Evolutionary conservation across 2,113 vertebrate genomes (phyloP).

Genomic region (Todiramphus chloris): DNA sequence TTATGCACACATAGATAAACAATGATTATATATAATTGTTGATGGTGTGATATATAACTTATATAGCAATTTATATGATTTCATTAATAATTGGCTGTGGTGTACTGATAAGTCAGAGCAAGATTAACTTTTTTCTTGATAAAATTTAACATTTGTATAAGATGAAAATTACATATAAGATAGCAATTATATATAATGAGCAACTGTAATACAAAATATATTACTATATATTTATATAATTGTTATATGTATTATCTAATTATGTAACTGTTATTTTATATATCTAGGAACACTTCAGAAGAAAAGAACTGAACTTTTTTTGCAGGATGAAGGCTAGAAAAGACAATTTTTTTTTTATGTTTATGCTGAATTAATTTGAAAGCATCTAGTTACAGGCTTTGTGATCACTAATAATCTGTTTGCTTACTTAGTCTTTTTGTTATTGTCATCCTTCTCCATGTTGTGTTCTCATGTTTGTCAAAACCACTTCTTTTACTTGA

Average conservation of each 20-base stretch:
- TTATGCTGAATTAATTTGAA: not conserved
- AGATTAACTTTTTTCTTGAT: not conserved
- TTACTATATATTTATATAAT: no score
- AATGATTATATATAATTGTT: not conserved
- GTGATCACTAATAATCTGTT: not conserved
- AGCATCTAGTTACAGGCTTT: not conserved
- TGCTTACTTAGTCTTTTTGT: not conserved
- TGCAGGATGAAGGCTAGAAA: not conserved
- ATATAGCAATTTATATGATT: not conserved
- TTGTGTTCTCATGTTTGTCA: not conserved
- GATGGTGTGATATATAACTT: not conserved
- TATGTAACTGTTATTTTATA: not conserved
- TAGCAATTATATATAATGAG: not conserved
- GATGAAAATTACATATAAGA: not conserved
- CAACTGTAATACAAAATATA: not conserved
- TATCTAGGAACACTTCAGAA: not conserved
- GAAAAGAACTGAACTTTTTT: not conserved
- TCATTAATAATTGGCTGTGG: not conserved
- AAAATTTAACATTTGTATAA: fast-evolving
- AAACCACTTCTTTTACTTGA: not conserved
- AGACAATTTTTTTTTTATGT: not conserved
- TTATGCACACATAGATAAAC: not conserved
- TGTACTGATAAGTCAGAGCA: not conserved
- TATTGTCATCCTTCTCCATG: not conserved
- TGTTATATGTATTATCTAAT: no score